Percentiles rank a stretch among this genome's conserved stretches.
Evolutionary conservation across 2,888 invertebrate genomes (phyloP).

Genomic region (Stenolophus ochropezus): DNA sequence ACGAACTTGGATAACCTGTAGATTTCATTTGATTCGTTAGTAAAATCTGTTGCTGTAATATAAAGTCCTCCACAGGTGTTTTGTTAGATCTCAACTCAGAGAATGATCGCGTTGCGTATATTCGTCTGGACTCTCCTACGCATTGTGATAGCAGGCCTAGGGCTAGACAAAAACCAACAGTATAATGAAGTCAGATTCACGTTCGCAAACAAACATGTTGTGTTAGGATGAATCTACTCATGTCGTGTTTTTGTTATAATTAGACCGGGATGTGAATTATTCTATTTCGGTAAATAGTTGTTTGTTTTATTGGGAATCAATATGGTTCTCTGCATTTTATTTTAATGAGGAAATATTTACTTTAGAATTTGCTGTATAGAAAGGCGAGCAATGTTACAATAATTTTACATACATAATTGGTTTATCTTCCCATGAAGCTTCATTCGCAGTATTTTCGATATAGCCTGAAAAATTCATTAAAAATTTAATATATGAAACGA

Average conservation of each 20-base stretch:
- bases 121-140: not conserved
- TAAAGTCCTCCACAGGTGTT: constrained; percentile 13
- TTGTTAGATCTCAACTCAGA: constrained; percentile 25
- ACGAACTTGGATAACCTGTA: not conserved
- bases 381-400: not conserved
- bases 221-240: constrained; percentile 16
- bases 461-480: too few species aligned
- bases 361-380: not conserved
- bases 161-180: constrained; percentile 25
- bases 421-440: too few species aligned
- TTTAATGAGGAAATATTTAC: not conserved
- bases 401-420: not conserved
- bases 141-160: not conserved
- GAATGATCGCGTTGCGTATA: constrained; percentile 1
- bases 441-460: too few species aligned
- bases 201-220: constrained; percentile 21
- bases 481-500: too few species aligned
- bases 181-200: constrained; percentile 36
- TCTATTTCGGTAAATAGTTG: not conserved
- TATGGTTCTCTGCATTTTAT: not conserved
- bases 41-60: constrained; percentile 11
- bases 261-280: not conserved
- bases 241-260: constrained; percentile 12
- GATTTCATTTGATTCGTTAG: not conserved
- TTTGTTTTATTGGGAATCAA: not conserved